Conservation (phyloP, 2,797 vertebrate genomes). For the Diglossa cyanea region DNA sequence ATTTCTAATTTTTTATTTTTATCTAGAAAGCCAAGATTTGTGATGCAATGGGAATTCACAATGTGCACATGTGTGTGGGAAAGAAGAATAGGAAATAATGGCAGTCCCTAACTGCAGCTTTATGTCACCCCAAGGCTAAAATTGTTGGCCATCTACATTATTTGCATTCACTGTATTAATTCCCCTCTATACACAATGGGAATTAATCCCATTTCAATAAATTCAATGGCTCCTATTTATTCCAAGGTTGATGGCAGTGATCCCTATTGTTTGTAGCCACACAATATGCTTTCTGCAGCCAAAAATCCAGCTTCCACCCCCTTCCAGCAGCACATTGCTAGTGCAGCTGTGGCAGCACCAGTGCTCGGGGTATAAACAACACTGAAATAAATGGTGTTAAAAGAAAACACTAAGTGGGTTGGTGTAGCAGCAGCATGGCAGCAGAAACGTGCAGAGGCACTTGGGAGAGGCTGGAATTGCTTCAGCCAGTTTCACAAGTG, state of each 20-base stretch:
- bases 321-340: fast-evolving
- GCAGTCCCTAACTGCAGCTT: not conserved
- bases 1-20: constrained; percentile 13
- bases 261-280: not conserved
- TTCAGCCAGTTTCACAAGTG: not conserved
- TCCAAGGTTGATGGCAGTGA: not conserved
- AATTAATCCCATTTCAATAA: constrained; percentile 17
- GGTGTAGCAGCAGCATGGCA: not conserved
- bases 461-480: not conserved
- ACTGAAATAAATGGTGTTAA: not conserved
- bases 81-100: not conserved
- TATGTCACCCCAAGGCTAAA: constrained; percentile 8
- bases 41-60: not conserved
- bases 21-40: not conserved
- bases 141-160: not conserved
- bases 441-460: not conserved
- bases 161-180: not conserved
- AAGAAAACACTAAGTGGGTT: not conserved
- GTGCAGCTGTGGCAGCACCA: not conserved
- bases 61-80: not conserved
- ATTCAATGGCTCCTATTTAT: not conserved
- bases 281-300: not conserved
- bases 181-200: not conserved
- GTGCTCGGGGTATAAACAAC: fast-evolving
- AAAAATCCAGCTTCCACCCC: not conserved